Evolutionary conservation across 1,140 invertebrate genomes (phyloP), one percentile per base, ranked within the genome.

Genomic region (Dendroctonus ponderosae): DNA sequence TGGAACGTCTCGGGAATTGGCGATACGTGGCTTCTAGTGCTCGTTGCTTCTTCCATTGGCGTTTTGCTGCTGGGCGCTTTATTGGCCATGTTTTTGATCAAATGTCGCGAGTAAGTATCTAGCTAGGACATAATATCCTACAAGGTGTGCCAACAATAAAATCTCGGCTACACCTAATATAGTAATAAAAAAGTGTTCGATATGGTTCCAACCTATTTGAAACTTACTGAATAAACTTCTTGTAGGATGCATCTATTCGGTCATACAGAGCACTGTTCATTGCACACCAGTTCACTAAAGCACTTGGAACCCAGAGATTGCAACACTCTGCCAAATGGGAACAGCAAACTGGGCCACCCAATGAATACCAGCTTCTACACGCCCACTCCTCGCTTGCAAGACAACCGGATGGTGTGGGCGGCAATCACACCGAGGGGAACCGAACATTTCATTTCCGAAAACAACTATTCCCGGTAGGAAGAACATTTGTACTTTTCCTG

Each of bases 341-440:
- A 72, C 51, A 74, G 70, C 42, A 75, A 77, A 50, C 39, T 75
- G 49, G 70, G 75, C 5, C 75, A 77, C 65, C 76, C 76, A 2
- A 66, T 73, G 1, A 75, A 78, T 43, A 53, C 72, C 0, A 73
- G 71, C 3, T 62, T 77, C 38, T 77, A 77, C 63, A 72, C 76
- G 53, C 73, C 75, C 5, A 68, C 71, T 6, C 62, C 71, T 6
- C 73, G 51, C 53, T 14, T 75, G 8, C 73, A 79, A 5, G 85
- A 88, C 74, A 85, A 85, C 6, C 80, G 88, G n/a, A 86, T 91
- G 12, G 84, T 93, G 37, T 93, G 91, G 91, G 91, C 91, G 0
- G 90, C 91, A 0, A 79, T 93, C 6, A 92, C 91, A 5, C 91
- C 91, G 0, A 82, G 90, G 12, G 91, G 91, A 14, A 91, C 90